Percentiles rank a stretch among this genome's conserved stretches.
These are phyloP conservation scores for Aporophyla nigra DNA, from an alignment of 2,888 invertebrate species.

Conservation along the genomic window DNA sequence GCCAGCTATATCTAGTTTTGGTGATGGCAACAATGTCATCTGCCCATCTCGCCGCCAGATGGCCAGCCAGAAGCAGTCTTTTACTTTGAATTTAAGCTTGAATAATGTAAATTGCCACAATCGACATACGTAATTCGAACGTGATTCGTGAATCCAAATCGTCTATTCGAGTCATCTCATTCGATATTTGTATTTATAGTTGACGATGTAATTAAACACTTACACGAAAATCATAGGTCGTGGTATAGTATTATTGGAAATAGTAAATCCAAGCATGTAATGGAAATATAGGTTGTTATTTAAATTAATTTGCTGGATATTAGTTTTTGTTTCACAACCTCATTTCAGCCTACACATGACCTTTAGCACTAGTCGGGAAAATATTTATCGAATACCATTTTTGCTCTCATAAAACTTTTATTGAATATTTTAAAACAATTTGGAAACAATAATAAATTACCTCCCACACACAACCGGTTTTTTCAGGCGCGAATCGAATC, in stretches of 20 bases:
- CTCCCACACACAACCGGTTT: too few species aligned
- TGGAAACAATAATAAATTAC: slow-evolving; percentile 10
- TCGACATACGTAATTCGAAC: too few species aligned
- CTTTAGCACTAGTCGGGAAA: neutral
- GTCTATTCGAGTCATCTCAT: too few species aligned
- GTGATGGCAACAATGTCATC: too few species aligned
- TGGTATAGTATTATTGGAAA: too few species aligned
- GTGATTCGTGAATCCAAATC: too few species aligned
- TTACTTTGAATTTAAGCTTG: neutral
- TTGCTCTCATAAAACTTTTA: neutral
- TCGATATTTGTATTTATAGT: too few species aligned
- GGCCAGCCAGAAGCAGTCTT: too few species aligned
- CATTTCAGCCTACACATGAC: slow-evolving; percentile 13
- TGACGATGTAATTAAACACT: too few species aligned
- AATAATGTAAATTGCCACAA: neutral
- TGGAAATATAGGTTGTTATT: neutral
- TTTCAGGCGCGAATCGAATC: neutral
- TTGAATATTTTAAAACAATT: slow-evolving; percentile 4
- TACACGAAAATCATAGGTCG: too few species aligned
- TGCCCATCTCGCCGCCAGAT: too few species aligned
- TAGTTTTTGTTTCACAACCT: neutral
- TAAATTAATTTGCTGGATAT: neutral
- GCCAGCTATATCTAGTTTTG: too few species aligned
- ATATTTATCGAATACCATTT: neutral
- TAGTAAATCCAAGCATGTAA: neutral